These are phyloP conservation scores for Gari tellinella DNA, from an alignment of 2,888 invertebrate species.

Conservation along the genomic window DNA sequence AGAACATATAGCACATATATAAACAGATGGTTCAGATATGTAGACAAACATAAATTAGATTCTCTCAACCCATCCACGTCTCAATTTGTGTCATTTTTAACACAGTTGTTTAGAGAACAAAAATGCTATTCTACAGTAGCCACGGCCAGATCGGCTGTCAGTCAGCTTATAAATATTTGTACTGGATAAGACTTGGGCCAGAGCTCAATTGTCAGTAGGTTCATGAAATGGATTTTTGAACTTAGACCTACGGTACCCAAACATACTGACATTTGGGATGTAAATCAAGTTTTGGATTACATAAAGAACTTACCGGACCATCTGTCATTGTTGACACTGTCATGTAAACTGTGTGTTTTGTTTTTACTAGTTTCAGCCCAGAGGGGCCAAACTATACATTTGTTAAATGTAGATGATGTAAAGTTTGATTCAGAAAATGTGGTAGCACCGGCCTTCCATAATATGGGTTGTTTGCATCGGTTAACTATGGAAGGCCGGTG, in stretches of 20 bases:
- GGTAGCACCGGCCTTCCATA: too few relatives aligned
- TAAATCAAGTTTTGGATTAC: not conserved
- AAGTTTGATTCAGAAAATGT: too few relatives aligned
- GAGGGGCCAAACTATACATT: too few relatives aligned
- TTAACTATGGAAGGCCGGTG: too few relatives aligned
- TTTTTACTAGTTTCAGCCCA: not conserved
- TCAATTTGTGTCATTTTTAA: constrained; percentile 18
- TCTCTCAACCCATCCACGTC: not conserved
- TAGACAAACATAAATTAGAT: constrained; percentile 2
- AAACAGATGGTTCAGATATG: constrained; percentile 20
- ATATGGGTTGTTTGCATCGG: too few relatives aligned
- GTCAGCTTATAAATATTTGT: constrained; percentile 15
- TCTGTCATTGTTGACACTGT: not conserved
- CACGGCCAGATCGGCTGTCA: not conserved
- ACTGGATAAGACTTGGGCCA: not conserved
- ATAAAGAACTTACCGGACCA: not conserved
- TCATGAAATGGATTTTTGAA: constrained; percentile 2
- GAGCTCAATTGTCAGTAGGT: not conserved
- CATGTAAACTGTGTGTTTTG: constrained; percentile 2
- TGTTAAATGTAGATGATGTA: not conserved
- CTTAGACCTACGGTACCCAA: not conserved
- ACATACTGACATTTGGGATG: constrained; percentile 8
- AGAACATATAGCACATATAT: constrained; percentile 14
- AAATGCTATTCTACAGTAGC: constrained; percentile 11
- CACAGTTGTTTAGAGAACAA: constrained; percentile 5